Evolutionary conservation across 2,888 invertebrate species (phyloP), one percentile per base, ranked within the genome.

Genomic region (Cerceris rybyensis): DNA sequence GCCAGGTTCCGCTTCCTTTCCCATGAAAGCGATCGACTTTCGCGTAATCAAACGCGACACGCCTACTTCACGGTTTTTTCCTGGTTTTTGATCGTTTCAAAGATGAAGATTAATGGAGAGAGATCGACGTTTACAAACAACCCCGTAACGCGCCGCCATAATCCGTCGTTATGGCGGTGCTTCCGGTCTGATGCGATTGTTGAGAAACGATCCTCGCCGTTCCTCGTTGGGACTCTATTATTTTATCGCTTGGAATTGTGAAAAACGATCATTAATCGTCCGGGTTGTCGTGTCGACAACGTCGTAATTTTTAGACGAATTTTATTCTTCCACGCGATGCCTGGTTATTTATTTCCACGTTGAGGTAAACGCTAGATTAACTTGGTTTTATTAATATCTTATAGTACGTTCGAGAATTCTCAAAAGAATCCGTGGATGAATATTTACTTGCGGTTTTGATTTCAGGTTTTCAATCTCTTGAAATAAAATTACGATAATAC

Each of bases 1-100:
- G 39, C 74, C 72, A 75, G 73, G 77, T 81, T 79, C 81, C 86
- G 75, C 84, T 86, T 85, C 83, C 84, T 87, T 86, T 87, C 81
- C 81, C 84, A 81, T 83, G 78, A 71, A 71, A 73, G 54, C 69
- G 49, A 61, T 66, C 67, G 70, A 66, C 67, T 71, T 74, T 69
- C 72, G 65, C 71, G 69, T 66, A 80, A 80, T 80, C 80, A 61
- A 74, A 79, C 80, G 66, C 79, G 80, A 70, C 80, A 80, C 80
- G 80, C 80, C 80, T 74, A 28, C 70, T 55, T 54, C 17, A 16
- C 77, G 49, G 28, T 28, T 28, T 28, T 28, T 42, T 49, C 9
- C 9, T 28, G 28, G 52, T 64, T 57, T 39, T 61, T 7, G 61
- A 58, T 14, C 16, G 42, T 41, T 39, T n/a, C 42, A 28, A 16